A percentile compares a stretch with the other conserved stretches of the same genome.
Conservation (phyloP, 1,140 invertebrate genomes). For the Euglossa dilemma region DNA sequence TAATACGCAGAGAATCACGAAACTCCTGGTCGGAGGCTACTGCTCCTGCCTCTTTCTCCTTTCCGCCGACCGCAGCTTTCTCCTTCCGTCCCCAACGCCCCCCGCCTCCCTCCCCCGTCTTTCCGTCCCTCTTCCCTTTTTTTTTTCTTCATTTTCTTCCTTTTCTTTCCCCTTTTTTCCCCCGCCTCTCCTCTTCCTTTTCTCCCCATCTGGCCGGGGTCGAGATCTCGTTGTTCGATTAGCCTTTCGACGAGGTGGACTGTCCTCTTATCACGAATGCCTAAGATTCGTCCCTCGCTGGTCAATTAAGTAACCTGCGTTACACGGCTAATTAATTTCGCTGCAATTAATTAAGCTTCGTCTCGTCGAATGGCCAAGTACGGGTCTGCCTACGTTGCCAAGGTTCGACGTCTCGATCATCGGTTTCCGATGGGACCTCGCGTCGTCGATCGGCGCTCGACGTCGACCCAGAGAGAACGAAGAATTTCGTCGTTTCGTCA, state of each 20-base stretch:
- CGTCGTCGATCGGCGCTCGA: too few species aligned
- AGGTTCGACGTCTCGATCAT: neutral
- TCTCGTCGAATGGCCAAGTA: constrained; percentile 32
- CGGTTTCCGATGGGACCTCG: neutral
- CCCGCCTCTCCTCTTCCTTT: neutral
- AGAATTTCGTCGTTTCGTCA: too few species aligned
- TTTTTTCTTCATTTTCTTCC: neutral
- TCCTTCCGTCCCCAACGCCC: neutral
- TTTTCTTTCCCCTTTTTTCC: neutral
- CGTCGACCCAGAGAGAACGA: too few species aligned
- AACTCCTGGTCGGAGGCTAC: constrained; percentile 60
- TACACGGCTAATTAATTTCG: constrained; percentile 67
- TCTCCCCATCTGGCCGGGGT: constrained; percentile 16
- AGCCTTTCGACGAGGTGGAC: constrained; percentile 58
- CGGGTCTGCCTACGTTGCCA: neutral
- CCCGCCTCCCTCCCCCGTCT: neutral
- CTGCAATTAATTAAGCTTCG: constrained; percentile 63
- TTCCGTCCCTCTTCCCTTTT: neutral
- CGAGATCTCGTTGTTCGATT: constrained; percentile 62
- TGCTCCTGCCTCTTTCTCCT: constrained; percentile 24
- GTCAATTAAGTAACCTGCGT: constrained; percentile 66
- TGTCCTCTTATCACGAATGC: constrained; percentile 63
- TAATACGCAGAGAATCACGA: constrained; percentile 74
- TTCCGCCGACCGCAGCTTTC: neutral
- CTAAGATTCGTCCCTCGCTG: constrained; percentile 49